These are phyloP conservation scores for Leptopilina clavipes DNA, from an alignment of 1,140 invertebrate species.

Conservation along the genomic window DNA sequence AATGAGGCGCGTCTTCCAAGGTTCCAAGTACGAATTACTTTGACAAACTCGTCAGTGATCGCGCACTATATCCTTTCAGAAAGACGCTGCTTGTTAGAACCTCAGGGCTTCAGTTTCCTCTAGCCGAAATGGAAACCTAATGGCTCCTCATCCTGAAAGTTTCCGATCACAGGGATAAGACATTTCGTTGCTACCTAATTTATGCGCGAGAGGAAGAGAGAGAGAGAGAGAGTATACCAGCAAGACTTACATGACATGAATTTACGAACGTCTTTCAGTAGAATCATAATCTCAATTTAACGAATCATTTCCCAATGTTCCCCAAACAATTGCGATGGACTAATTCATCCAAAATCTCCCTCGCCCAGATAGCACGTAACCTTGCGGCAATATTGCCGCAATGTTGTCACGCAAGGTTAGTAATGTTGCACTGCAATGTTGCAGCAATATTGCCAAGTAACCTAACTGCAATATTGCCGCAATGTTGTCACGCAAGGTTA, in stretches of 20 bases:
- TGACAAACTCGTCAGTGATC: slow-evolving; percentile 52
- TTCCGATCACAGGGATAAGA: slow-evolving; percentile 21
- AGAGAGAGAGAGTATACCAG: no score
- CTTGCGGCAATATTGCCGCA: no score
- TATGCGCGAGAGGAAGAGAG: neutral
- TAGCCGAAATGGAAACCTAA: slow-evolving; percentile 29
- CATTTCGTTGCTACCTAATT: slow-evolving; percentile 20
- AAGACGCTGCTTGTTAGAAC: slow-evolving; percentile 18
- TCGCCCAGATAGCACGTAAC: no score
- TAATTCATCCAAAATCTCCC: no score
- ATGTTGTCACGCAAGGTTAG: no score
- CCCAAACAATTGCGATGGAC: no score
- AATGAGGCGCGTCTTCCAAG: slow-evolving; percentile 57
- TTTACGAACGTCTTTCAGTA: neutral
- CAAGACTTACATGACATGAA: neutral
- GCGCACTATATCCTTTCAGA: slow-evolving; percentile 6
- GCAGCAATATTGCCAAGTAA: no score
- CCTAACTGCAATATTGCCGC: no score
- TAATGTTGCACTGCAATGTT: no score
- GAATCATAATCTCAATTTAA: slow-evolving; percentile 27
- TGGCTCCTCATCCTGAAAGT: slow-evolving; percentile 19
- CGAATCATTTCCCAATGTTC: no score
- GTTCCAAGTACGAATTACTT: slow-evolving; percentile 65
- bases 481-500: no score
- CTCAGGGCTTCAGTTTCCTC: slow-evolving; percentile 8